Evolutionary conservation across 1,140 invertebrate genomes (phyloP).

Genomic region (Neodiprion lecontei): DNA sequence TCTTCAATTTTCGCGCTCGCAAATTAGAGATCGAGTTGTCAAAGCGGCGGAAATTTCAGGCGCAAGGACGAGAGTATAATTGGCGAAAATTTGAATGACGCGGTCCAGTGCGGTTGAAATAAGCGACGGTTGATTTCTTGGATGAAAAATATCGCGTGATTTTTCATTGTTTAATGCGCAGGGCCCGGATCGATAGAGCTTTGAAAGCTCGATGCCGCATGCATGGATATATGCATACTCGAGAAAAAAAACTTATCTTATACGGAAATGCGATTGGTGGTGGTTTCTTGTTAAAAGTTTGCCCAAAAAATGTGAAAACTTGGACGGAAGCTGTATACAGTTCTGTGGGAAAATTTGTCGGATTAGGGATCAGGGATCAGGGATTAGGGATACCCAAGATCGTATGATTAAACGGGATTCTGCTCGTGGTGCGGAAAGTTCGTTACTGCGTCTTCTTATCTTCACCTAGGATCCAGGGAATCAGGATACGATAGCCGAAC

Average conservation of each 20-base stretch:
- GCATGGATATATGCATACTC: background rate
- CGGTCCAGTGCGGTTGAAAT: background rate
- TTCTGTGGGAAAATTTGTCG: background rate
- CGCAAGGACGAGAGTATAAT: too few species aligned
- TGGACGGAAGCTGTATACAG: background rate
- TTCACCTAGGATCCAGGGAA: too few species aligned
- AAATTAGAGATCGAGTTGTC: too few species aligned
- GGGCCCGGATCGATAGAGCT: too few species aligned
- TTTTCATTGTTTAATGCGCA: background rate
- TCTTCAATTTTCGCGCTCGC: too few species aligned
- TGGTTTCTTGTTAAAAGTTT: constrained; percentile 3
- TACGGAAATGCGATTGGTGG: too few species aligned
- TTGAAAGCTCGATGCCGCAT: background rate
- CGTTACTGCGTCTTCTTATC: too few species aligned
- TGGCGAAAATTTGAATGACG: too few species aligned
- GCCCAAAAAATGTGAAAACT: background rate
- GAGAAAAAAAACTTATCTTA: too few species aligned
- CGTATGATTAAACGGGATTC: background rate
- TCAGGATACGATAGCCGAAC: too few species aligned
- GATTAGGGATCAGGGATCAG: background rate
- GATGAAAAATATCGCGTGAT: background rate
- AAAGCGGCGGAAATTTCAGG: too few species aligned
- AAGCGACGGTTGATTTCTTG: background rate
- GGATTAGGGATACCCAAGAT: background rate
- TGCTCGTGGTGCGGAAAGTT: background rate